Evolutionary conservation across 2,113 vertebrate species (phyloP).

Genomic region (Rhegmatorhina hoffmannsi): DNA sequence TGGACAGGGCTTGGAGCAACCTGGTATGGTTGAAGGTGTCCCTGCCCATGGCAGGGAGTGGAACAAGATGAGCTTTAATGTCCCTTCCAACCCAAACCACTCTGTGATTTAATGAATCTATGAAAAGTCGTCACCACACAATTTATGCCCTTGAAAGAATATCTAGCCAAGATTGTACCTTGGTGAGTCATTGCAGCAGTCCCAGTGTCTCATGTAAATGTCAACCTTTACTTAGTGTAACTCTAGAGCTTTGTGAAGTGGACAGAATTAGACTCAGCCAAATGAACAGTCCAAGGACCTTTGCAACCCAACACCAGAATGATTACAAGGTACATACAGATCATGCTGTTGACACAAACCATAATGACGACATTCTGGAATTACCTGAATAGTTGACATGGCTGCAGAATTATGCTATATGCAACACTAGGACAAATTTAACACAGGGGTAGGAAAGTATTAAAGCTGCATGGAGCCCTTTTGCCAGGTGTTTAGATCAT

Average conservation of each 20-base stretch:
- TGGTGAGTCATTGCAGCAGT: constrained; percentile 61
- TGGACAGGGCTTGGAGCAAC: neutral
- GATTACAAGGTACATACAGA: constrained; percentile 68
- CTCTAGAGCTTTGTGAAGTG: constrained; percentile 76
- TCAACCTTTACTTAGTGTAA: constrained; percentile 80
- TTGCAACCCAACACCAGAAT: constrained; percentile 74
- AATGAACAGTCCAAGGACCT: constrained; percentile 72
- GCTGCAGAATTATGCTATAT: constrained; percentile 43
- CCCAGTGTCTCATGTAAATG: constrained; percentile 74
- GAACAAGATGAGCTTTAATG: neutral
- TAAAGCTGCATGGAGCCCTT: neutral
- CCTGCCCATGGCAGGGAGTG: neutral
- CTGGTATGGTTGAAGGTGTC: fast-evolving
- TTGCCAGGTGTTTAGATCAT: constrained; percentile 55
- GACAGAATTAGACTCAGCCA: constrained; percentile 76
- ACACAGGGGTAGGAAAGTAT: constrained; percentile 51
- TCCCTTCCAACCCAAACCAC: neutral
- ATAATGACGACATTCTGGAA: constrained; percentile 44
- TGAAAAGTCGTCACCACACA: neutral
- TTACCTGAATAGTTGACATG: constrained; percentile 62
- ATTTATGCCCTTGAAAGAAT: constrained; percentile 68
- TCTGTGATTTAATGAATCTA: neutral
- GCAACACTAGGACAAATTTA: constrained; percentile 38
- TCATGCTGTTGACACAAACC: constrained; percentile 59
- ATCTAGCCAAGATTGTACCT: constrained; percentile 68